Evolutionary conservation across 2,888 invertebrate species (phyloP).

Genomic region (Andrena flavipes): DNA sequence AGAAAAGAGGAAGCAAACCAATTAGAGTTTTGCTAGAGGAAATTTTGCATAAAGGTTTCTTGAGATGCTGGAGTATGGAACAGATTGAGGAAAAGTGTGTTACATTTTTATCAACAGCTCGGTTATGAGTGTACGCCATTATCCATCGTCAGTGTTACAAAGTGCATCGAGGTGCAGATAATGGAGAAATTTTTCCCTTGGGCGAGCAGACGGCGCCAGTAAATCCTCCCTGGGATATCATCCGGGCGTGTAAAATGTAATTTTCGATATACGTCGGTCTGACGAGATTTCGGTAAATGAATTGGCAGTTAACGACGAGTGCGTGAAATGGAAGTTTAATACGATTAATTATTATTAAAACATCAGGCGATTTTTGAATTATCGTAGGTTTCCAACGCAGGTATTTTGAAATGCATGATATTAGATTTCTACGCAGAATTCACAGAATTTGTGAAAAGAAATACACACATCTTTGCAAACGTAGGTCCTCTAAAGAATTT

Average conservation of each 20-base stretch:
- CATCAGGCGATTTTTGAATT: background rate
- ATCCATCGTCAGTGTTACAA: background rate
- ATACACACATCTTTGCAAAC: no score
- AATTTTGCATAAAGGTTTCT: no score
- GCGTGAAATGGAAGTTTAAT: slow-evolving; percentile 2
- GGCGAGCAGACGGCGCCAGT: slow-evolving; percentile 3
- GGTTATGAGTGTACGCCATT: background rate
- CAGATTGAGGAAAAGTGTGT: background rate
- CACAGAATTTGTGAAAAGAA: no score
- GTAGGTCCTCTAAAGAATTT: no score
- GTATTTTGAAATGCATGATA: background rate
- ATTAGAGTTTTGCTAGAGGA: background rate
- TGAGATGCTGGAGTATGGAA: no score
- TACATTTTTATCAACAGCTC: slow-evolving; percentile 4
- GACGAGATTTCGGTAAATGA: slow-evolving; percentile 23
- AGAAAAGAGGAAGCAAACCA: background rate
- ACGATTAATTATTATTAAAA: background rate
- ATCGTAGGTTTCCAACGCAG: background rate
- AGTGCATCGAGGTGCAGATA: background rate
- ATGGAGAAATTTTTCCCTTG: slow-evolving; percentile 14
- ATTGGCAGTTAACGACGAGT: slow-evolving; percentile 2
- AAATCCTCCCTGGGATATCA: background rate
- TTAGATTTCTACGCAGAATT: no score
- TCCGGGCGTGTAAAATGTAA: slow-evolving; percentile 24
- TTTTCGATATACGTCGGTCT: slow-evolving; percentile 17